Evolutionary conservation across 2,113 vertebrate genomes (phyloP), one percentile per base, ranked within the genome.

Genomic region (Sorex fumeus): DNA sequence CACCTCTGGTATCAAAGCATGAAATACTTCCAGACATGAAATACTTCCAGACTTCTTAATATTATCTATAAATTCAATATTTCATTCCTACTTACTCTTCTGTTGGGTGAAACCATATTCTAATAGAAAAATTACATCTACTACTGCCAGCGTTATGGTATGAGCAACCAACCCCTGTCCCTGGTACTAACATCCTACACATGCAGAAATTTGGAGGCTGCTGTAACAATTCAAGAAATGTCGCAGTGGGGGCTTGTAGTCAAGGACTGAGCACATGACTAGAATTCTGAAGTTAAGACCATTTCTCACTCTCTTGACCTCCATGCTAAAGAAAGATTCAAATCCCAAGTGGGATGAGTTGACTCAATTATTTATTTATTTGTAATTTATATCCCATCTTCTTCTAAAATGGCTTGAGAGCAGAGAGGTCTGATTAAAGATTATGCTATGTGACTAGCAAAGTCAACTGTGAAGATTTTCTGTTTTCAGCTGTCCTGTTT

Each of bases 331-430:
- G 32, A 94, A 74, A 18, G 10, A 84, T 30, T 70, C 70, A 76
- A 27, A 66, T 30, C 64, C 47, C 66, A 84, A 77, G n/a, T 30
- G 40, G 19, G 67, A 57, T 66, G 23, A 57, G 36, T 53, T 76
- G 77, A 72, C 87, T 74, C 57, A 45, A 88, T 88, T 62, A 92
- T 90, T 93, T 87, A 94, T 87, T 94, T 91, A 94, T 95, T 93
- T 90, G 79, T 16, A 90, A 64, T 77, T 90, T 92, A 72, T 93
- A 93, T 74, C 43, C 57, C 45, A 67, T 80, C 77, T 90, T 67
- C 72, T 91, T 80, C 62, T 83, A 70, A 85, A 90, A 81, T 83
- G 30, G 34, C 62, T 94, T 88, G 78, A 90, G 84, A 72, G 66
- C 2, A 3, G 13, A 32, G 40, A 85, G n/a, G 53, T 84, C 27